phyloP scores from a whole-genome alignment of 2,113 vertebrate species.

The Hemiscyllium ocellatum region DNA sequence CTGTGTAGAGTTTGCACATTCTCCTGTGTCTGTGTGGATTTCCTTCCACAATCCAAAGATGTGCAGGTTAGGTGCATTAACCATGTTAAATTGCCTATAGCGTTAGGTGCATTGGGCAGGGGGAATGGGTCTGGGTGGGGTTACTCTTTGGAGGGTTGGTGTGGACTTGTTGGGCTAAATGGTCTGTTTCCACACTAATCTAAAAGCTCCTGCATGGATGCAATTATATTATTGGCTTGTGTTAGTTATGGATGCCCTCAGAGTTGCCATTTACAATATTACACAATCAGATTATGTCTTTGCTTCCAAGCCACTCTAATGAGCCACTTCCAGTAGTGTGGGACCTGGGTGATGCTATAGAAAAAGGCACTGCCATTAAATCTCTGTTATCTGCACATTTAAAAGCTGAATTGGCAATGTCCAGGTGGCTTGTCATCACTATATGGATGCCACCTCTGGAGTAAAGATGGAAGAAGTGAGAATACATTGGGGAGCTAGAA shows the following conservation, averaged over 20 bases:
- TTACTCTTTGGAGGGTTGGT: no score
- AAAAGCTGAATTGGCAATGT: background rate
- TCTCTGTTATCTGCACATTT: background rate
- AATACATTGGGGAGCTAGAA: background rate
- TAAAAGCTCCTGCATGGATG: background rate
- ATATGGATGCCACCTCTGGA: background rate
- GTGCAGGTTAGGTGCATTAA: no score
- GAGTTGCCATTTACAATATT: background rate
- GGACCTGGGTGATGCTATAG: background rate
- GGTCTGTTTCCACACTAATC: no score
- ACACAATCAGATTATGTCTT: background rate
- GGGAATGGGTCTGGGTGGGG: no score
- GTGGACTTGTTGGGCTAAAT: no score
- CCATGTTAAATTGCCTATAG: no score
- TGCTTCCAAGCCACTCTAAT: background rate
- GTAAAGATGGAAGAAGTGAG: background rate
- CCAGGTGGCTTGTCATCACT: background rate
- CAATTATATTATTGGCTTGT: background rate
- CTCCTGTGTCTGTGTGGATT: no score
- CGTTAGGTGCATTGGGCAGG: no score
- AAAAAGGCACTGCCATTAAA: background rate
- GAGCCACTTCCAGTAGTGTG: background rate
- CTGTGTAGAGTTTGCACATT: no score
- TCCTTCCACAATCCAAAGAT: no score
- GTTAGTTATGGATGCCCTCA: background rate